phyloP scores from a whole-genome alignment of 2,888 invertebrate species.

The Amphimallon solstitiale region DNA sequence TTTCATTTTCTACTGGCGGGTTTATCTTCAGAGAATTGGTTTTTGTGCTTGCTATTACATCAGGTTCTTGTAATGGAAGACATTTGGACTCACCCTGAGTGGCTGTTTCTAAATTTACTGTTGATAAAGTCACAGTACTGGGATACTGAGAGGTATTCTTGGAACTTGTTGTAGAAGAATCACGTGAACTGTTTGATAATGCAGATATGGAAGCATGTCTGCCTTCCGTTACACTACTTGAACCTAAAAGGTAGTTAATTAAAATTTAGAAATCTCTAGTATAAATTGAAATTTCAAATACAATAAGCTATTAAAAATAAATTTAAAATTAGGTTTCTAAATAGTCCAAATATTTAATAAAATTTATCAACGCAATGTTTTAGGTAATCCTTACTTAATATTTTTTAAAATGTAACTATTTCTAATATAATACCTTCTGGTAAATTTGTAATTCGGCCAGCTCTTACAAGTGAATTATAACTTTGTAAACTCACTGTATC shows the following conservation, averaged over 20 bases:
- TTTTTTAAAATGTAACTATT: background rate
- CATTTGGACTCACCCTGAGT: conserved; percentile 33
- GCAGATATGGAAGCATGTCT: conserved; percentile 58
- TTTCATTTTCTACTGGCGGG: conserved; percentile 51
- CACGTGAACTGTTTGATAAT: conserved; percentile 59
- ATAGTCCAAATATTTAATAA: no score
- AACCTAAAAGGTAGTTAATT: conserved; percentile 11
- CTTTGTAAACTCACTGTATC: conserved; percentile 89
- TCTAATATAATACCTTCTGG: conserved; percentile 43
- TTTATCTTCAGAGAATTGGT: conserved; percentile 59
- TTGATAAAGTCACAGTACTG: conserved; percentile 57
- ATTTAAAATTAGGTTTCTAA: no score
- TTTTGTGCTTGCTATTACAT: conserved; percentile 93
- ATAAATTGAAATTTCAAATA: background rate
- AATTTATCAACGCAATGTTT: no score
- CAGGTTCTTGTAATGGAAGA: conserved; percentile 78
- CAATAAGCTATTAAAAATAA: no score
- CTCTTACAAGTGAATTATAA: conserved; percentile 86
- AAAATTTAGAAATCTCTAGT: no score
- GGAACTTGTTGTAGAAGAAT: conserved; percentile 60
- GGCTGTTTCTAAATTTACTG: conserved; percentile 45
- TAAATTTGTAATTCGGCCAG: conserved; percentile 78
- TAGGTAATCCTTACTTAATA: no score
- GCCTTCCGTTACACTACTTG: conserved; percentile 41
- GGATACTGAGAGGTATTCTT: conserved; percentile 59